Percentiles rank a stretch among this genome's conserved stretches.
Conservation (phyloP, 2,888 invertebrate genomes). For the Acanthosepion pharaonis region DNA sequence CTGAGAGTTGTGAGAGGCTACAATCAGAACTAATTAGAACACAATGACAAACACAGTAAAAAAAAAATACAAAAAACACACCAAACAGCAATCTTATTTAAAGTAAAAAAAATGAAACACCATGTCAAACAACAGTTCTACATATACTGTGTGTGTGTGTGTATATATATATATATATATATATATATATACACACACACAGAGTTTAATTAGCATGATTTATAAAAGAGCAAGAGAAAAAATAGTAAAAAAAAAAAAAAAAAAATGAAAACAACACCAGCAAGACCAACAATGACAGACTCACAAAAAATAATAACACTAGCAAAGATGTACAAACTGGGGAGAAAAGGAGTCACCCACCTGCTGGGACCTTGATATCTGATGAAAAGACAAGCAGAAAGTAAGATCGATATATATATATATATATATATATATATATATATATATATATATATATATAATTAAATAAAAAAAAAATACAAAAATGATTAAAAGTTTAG, state of each 20-base stretch:
- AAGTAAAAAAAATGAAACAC: too few relatives aligned
- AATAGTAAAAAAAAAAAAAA: background rate
- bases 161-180: background rate
- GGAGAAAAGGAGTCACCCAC: background rate
- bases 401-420: background rate
- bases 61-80: too few relatives aligned
- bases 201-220: background rate
- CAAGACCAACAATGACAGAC: background rate
- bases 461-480: background rate
- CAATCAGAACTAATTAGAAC: too few relatives aligned
- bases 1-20: too few relatives aligned
- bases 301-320: background rate
- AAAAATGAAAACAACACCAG: background rate
- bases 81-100: too few relatives aligned
- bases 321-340: constrained; percentile 4
- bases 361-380: background rate
- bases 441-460: too few relatives aligned
- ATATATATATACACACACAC: background rate
- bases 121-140: too few relatives aligned
- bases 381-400: constrained; percentile 6
- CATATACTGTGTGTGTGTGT: background rate
- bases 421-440: background rate
- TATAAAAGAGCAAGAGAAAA: background rate
- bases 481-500: background rate
- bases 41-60: too few relatives aligned